These are phyloP conservation scores for Alsophila aescularia DNA, from an alignment of 2,888 invertebrate genomes.

Conservation along the genomic window DNA sequence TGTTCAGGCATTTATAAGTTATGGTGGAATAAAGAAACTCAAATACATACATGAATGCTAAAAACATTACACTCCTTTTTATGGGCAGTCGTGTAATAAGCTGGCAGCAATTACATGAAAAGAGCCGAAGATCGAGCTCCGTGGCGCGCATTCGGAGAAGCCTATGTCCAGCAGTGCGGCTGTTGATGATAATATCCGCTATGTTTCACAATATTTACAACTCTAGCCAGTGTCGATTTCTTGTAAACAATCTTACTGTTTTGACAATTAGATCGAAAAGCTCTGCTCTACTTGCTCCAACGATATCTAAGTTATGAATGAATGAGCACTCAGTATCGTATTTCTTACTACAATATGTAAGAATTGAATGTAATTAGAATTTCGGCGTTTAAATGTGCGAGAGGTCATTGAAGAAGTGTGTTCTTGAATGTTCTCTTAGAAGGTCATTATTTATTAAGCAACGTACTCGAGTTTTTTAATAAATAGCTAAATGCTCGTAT, in stretches of 20 bases:
- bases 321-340: constrained; percentile 21
- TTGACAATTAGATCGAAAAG: constrained; percentile 17
- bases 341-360: constrained; percentile 3
- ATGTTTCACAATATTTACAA: not conserved
- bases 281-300: constrained; percentile 26
- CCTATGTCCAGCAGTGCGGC: no score
- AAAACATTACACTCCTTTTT: no score
- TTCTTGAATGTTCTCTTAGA: constrained; percentile 15
- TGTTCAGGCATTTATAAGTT: no score
- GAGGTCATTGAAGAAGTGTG: constrained; percentile 12
- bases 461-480: not conserved
- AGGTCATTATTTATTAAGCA: constrained; percentile 16
- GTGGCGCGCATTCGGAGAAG: no score
- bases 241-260: constrained; percentile 20
- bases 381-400: not conserved
- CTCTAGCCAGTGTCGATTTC: constrained; percentile 7
- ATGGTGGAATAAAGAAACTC: no score
- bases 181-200: no score
- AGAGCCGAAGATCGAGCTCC: no score
- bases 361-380: constrained; percentile 13
- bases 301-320: constrained; percentile 30
- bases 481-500: no score
- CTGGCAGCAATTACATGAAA: no score
- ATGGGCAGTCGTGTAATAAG: no score
- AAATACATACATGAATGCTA: no score